These are phyloP conservation scores for Macquaria australasica DNA, from an alignment of 2,113 vertebrate genomes.

Conservation along the genomic window DNA sequence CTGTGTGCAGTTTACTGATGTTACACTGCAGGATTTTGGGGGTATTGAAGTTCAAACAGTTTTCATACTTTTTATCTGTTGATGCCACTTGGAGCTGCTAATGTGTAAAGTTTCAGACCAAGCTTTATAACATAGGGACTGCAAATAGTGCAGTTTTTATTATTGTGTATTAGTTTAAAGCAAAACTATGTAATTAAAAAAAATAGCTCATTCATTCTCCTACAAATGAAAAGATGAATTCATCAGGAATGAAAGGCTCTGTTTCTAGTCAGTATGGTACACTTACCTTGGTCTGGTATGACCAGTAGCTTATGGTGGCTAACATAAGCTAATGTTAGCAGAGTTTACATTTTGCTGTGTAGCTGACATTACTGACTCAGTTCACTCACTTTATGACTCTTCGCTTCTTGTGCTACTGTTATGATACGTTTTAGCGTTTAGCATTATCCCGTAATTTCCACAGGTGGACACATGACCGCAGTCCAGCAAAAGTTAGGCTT, in stretches of 20 bases:
- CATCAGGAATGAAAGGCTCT: background rate
- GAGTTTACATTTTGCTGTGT: too few relatives aligned
- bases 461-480: too few relatives aligned
- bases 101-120: background rate
- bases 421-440: too few relatives aligned
- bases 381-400: too few relatives aligned
- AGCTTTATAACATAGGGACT: background rate
- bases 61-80: background rate
- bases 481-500: too few relatives aligned
- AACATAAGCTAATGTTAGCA: too few relatives aligned
- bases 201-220: background rate
- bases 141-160: background rate
- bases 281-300: background rate
- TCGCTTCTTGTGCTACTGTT: too few relatives aligned
- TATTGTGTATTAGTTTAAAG: background rate
- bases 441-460: too few relatives aligned
- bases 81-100: background rate
- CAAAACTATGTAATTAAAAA: background rate
- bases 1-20: constrained; percentile 14
- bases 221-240: background rate
- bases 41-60: constrained; percentile 5
- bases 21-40: constrained; percentile 5
- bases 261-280: background rate
- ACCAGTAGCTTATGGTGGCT: too few relatives aligned
- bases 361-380: too few relatives aligned